Percentiles rank a stretch among this genome's conserved stretches.
Conservation (phyloP, 2,888 invertebrate species). For the Caenorhabditis sp. region DNA sequence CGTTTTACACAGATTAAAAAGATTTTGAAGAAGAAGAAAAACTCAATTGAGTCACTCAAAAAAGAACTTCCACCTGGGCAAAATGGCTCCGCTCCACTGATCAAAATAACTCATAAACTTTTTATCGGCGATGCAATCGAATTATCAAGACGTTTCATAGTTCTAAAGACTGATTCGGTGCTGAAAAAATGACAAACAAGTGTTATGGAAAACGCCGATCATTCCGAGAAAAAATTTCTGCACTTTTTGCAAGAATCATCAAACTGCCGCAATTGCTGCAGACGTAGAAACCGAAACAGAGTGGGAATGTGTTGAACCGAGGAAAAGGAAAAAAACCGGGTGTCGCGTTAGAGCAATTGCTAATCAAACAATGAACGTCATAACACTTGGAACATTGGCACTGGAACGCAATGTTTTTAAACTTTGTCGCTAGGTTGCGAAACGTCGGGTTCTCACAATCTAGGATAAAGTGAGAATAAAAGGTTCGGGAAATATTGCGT, state of each 20-base stretch:
- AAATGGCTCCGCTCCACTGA: not conserved
- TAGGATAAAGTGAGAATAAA: not conserved
- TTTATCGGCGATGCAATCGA: too few relatives aligned
- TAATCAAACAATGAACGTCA: conserved; percentile 28
- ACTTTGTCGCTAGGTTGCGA: too few relatives aligned
- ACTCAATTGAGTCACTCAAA: too few relatives aligned
- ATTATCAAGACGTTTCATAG: too few relatives aligned
- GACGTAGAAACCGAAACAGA: not conserved
- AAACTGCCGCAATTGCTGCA: not conserved
- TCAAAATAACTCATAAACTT: too few relatives aligned
- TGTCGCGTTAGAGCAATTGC: not conserved
- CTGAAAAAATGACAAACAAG: not conserved
- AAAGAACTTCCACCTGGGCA: too few relatives aligned
- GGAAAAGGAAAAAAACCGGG: not conserved
- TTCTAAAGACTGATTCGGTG: too few relatives aligned
- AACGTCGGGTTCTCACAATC: too few relatives aligned
- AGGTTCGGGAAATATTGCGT: not conserved
- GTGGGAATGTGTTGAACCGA: not conserved
- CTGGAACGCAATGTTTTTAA: too few relatives aligned
- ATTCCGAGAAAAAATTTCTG: not conserved
- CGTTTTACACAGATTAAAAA: too few relatives aligned
- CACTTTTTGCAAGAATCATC: not conserved
- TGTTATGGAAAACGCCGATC: not conserved
- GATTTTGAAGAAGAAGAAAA: too few relatives aligned
- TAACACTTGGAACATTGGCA: conserved; percentile 1